These are phyloP conservation scores for Callorhinus ursinus DNA, from an alignment of 2,113 vertebrate genomes.

Conservation along the genomic window DNA sequence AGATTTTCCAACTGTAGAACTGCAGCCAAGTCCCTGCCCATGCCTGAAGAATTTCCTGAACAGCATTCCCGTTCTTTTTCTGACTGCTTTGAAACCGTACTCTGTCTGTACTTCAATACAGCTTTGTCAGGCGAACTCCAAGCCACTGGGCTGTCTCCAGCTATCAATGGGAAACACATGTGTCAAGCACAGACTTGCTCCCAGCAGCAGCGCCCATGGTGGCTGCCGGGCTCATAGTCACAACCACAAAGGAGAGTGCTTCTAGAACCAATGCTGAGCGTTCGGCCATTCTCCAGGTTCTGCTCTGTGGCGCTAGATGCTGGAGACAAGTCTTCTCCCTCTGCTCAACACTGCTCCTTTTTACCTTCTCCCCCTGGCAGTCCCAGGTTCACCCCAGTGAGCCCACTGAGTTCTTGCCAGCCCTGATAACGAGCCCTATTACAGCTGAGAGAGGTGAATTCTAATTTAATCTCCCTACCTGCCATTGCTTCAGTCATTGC, in stretches of 20 bases:
- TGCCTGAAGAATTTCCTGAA: conserved; percentile 93
- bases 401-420: not conserved
- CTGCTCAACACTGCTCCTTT: not conserved
- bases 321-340: not conserved
- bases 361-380: accelerated
- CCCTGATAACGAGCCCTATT: not conserved
- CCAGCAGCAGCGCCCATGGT: conserved; percentile 9
- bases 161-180: conserved; percentile 92
- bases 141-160: conserved; percentile 90
- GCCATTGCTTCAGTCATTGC: conserved; percentile 67
- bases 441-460: conserved; percentile 44
- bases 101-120: conserved; percentile 86
- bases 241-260: conserved; percentile 35
- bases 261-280: not conserved
- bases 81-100: conserved; percentile 88
- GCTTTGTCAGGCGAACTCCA: conserved; percentile 87
- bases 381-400: not conserved
- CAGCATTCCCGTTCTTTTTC: conserved; percentile 87
- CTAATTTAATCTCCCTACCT: conserved; percentile 70
- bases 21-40: conserved; percentile 93
- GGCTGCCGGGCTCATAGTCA: conserved; percentile 47
- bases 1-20: conserved; percentile 94
- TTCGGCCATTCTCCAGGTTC: conserved; percentile 19
- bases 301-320: not conserved
- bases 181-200: conserved; percentile 83